These are phyloP conservation scores for Tonatia bakeri DNA, from an alignment of 2,113 vertebrate species.

Conservation along the genomic window DNA sequence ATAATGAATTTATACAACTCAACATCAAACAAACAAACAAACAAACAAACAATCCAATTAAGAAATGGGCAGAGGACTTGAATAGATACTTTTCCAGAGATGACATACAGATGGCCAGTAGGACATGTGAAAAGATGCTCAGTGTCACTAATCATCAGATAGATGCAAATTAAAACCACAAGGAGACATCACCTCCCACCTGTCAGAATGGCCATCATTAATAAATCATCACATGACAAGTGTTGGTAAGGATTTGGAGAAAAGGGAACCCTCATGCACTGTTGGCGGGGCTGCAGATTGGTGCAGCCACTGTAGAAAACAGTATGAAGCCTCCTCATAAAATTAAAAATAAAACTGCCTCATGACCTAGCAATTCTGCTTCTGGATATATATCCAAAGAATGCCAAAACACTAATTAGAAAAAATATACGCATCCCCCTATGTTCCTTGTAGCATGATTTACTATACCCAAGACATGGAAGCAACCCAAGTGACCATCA, in stretches of 20 bases:
- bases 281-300: not conserved
- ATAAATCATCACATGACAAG: not conserved
- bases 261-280: not conserved
- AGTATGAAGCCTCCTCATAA: not conserved
- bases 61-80: not conserved
- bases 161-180: not conserved
- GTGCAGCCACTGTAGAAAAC: not conserved
- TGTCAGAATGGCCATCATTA: not conserved
- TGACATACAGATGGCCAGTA: not conserved
- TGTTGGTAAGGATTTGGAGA: not conserved
- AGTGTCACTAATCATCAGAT: not conserved
- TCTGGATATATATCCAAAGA: not conserved
- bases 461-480: not conserved
- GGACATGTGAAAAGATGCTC: not conserved
- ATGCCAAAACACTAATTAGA: not conserved
- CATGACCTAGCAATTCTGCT: not conserved
- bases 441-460: not conserved
- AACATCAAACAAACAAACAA: not conserved
- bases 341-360: not conserved
- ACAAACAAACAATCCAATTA: not conserved
- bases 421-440: not conserved
- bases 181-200: not conserved
- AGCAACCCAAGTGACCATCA: not conserved
- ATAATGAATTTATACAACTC: not conserved
- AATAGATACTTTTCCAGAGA: not conserved